Percentiles rank a stretch among this genome's conserved stretches.
Conservation (phyloP, 2,888 invertebrate species). For the Lucinisca nassula region DNA sequence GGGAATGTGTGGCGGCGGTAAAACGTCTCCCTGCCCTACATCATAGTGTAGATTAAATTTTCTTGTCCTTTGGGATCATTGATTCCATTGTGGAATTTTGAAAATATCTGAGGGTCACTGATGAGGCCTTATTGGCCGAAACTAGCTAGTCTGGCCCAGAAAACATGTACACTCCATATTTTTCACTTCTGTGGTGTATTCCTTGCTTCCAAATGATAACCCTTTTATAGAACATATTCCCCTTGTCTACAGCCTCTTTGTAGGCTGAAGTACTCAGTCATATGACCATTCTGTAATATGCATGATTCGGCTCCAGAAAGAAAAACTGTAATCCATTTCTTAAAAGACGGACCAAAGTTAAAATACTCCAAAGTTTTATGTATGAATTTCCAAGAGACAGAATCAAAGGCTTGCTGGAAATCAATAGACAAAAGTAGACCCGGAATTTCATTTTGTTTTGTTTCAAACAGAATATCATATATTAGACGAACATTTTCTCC, state of each 20-base stretch:
- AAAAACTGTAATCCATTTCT: constrained; percentile 31
- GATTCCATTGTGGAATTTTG: too few relatives aligned
- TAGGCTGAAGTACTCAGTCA: constrained; percentile 41
- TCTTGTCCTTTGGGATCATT: too few relatives aligned
- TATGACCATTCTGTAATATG: constrained; percentile 15
- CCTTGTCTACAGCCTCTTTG: constrained; percentile 46
- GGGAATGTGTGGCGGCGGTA: too few relatives aligned
- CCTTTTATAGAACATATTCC: too few relatives aligned
- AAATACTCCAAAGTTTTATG: constrained; percentile 27
- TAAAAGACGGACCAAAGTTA: constrained; percentile 40
- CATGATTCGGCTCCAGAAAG: constrained; percentile 27
- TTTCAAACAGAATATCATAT: constrained; percentile 44
- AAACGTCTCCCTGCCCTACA: too few relatives aligned
- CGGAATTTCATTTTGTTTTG: constrained; percentile 34
- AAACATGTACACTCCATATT: too few relatives aligned
- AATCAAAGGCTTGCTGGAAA: constrained; percentile 58
- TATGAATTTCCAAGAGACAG: constrained; percentile 40
- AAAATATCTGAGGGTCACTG: too few relatives aligned
- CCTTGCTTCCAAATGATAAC: too few relatives aligned
- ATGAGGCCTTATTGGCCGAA: too few relatives aligned
- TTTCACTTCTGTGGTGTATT: too few relatives aligned
- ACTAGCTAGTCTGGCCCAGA: too few relatives aligned
- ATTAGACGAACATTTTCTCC: constrained; percentile 39
- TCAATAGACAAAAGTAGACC: constrained; percentile 35
- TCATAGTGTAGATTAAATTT: too few relatives aligned